Conservation (phyloP, 2,113 vertebrate genomes). For the Diphyllodes magnificus region DNA sequence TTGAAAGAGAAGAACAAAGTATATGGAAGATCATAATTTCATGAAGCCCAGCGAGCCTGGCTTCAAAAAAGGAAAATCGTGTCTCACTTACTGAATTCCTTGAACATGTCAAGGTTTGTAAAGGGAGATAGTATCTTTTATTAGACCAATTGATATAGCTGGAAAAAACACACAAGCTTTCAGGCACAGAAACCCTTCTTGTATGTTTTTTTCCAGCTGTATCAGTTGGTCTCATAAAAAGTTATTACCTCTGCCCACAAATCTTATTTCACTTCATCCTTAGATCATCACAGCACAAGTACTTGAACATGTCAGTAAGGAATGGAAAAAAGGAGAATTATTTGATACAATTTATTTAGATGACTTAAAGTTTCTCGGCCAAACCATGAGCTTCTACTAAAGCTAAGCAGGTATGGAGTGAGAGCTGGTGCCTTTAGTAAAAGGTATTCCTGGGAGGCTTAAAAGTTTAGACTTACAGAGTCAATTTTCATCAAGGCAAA, state of each 20-base stretch:
- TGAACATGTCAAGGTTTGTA: slow-evolving; percentile 44
- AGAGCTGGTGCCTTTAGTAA: background rate
- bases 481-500: background rate
- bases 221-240: slow-evolving; percentile 44
- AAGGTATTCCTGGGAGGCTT: background rate
- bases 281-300: background rate
- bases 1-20: background rate
- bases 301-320: background rate
- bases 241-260: slow-evolving; percentile 18
- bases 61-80: slow-evolving; percentile 42
- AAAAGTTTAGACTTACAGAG: background rate
- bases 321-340: background rate
- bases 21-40: background rate
- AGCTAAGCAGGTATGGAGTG: background rate
- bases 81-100: slow-evolving; percentile 22
- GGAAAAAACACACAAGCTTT: slow-evolving; percentile 44
- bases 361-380: background rate
- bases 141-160: slow-evolving; percentile 4
- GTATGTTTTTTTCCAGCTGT: slow-evolving; percentile 9
- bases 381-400: background rate
- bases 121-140: slow-evolving; percentile 48
- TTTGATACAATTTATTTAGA: background rate
- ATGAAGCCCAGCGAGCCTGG: background rate
- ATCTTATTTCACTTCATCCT: slow-evolving; percentile 1
- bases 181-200: slow-evolving; percentile 9